Evolutionary conservation across 2,113 vertebrate genomes (phyloP).

Genomic region (Ascaphus truei): DNA sequence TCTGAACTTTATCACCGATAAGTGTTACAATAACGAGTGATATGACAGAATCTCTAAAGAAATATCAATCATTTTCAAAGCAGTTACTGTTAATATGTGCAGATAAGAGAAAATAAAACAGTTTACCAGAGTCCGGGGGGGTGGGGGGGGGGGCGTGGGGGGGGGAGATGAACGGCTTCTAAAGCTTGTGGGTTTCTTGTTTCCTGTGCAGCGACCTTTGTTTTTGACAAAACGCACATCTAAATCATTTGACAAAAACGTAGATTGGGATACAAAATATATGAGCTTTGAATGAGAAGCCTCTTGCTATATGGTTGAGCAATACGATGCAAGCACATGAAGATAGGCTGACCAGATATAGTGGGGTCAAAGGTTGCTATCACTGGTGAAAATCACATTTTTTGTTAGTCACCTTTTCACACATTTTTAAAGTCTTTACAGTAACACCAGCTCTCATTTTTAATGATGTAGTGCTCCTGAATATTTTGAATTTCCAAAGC

Average conservation of each 20-base stretch:
- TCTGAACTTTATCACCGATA: constrained; percentile 75
- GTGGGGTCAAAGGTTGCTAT: no score
- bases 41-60: constrained; percentile 61
- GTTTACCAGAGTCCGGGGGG: background rate
- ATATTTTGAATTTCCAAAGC: no score
- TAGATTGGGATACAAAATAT: background rate
- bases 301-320: no score
- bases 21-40: constrained; percentile 75
- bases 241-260: constrained; percentile 22
- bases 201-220: constrained; percentile 2
- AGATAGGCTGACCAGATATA: no score
- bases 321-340: no score
- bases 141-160: no score
- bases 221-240: constrained; percentile 17
- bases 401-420: no score
- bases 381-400: no score
- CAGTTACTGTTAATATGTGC: constrained; percentile 46
- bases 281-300: background rate
- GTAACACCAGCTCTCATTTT: no score
- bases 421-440: no score
- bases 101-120: constrained; percentile 44
- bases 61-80: constrained; percentile 60
- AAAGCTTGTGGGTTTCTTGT: constrained; percentile 13
- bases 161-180: background rate
- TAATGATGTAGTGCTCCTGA: no score